These are phyloP conservation scores for Drosophila meridionalis DNA, from an alignment of 2,888 invertebrate species.

Conservation along the genomic window DNA sequence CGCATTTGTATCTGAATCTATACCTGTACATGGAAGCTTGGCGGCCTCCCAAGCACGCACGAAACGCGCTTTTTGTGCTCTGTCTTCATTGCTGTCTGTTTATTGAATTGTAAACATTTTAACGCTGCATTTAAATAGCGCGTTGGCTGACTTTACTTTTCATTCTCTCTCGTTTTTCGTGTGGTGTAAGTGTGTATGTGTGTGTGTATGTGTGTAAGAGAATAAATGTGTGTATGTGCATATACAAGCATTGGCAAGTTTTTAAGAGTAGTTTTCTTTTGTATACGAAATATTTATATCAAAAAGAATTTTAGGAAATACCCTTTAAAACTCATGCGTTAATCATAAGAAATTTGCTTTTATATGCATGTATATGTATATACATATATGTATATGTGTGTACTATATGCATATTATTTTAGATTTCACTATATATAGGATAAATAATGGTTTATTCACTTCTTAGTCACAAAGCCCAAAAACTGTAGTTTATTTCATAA, in stretches of 20 bases:
- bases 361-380: background rate
- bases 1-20: constrained; percentile 21
- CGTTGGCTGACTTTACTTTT: constrained; percentile 46
- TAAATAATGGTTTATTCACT: background rate
- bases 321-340: background rate
- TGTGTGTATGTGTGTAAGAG: background rate
- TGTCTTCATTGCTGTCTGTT: constrained; percentile 57
- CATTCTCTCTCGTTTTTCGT: constrained; percentile 8
- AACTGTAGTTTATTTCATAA: no score
- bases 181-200: background rate
- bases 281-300: background rate
- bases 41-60: constrained; percentile 27
- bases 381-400: background rate
- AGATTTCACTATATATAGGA: background rate
- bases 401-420: background rate
- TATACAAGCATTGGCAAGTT: constrained; percentile 9
- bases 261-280: constrained; percentile 45
- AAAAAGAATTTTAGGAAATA: no score
- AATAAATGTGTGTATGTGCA: background rate
- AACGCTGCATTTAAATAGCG: constrained; percentile 80
- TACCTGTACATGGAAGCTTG: constrained; percentile 34
- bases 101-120: constrained; percentile 82
- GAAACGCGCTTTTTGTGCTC: constrained; percentile 34
- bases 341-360: background rate
- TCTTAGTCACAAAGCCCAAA: background rate